A percentile compares a stretch with the other conserved stretches of the same genome.
Evolutionary conservation across 1,140 invertebrate genomes (phyloP).

Genomic region (Aphelenchoides avenae): DNA sequence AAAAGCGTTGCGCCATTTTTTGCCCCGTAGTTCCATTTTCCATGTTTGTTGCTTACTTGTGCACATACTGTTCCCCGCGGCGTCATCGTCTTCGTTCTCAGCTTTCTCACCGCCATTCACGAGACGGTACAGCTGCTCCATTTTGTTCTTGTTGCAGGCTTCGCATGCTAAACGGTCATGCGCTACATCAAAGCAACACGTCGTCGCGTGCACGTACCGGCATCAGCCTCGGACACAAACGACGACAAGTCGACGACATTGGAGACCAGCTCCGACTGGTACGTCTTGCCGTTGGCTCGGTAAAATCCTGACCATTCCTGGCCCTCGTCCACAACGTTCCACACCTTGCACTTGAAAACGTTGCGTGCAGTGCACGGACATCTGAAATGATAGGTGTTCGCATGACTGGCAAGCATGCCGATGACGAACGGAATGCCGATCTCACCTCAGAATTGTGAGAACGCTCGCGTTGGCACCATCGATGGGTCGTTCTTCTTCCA

Average conservation of each 20-base stretch:
- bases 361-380: conserved; percentile 54
- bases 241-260: conserved; percentile 40
- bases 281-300: conserved; percentile 40
- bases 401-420: neutral
- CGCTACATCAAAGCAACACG: neutral
- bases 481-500: conserved; percentile 40
- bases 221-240: conserved; percentile 24
- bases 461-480: conserved; percentile 21
- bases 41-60: conserved; percentile 2
- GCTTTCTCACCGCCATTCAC: conserved; percentile 13
- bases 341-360: conserved; percentile 48
- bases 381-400: conserved; percentile 18
- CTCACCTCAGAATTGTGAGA: conserved; percentile 40
- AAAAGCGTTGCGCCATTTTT: conserved; percentile 10
- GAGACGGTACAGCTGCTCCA: conserved; percentile 35
- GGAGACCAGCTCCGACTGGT: conserved; percentile 42
- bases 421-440: neutral
- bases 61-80: neutral
- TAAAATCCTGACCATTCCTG: conserved; percentile 52
- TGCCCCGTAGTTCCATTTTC: conserved; percentile 1
- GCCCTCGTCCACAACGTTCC: conserved; percentile 48
- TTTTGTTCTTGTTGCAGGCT: conserved; percentile 36
- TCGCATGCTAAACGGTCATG: conserved; percentile 39
- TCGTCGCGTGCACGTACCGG: neutral
- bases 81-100: neutral